These are phyloP conservation scores for Stenichneumon culpator DNA, from an alignment of 2,888 invertebrate species.

Conservation along the genomic window DNA sequence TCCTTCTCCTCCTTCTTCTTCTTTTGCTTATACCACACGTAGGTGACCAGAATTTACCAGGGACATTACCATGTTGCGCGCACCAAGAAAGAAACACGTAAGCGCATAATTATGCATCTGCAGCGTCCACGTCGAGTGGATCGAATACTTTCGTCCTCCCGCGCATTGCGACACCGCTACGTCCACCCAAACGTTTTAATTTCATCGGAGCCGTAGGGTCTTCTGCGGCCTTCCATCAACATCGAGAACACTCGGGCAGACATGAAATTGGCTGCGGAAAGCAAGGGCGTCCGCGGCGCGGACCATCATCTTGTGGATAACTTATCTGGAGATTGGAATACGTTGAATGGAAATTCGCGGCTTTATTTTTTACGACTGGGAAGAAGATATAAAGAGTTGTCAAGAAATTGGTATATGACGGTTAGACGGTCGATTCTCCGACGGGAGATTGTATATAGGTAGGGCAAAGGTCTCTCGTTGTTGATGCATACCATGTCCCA, in stretches of 20 bases:
- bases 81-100: conserved; percentile 40
- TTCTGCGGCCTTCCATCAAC: conserved; percentile 8
- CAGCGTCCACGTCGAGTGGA: conserved; percentile 26
- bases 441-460: background rate
- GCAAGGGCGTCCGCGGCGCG: background rate
- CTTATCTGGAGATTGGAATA: background rate
- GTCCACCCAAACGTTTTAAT: conserved; percentile 37
- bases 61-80: conserved; percentile 62
- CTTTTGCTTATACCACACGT: conserved; percentile 40
- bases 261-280: conserved; percentile 8
- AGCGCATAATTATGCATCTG: conserved; percentile 56
- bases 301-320: background rate
- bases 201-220: conserved; percentile 5
- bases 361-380: background rate
- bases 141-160: conserved; percentile 50
- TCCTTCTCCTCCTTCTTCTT: background rate
- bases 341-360: background rate
- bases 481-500: background rate
- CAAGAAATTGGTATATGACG: background rate
- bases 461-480: background rate
- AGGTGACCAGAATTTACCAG: conserved; percentile 64
- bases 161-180: conserved; percentile 10
- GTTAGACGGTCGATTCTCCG: background rate
- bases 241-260: conserved; percentile 25
- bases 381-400: background rate